Percentiles rank a stretch among this genome's conserved stretches.
phyloP scores from a whole-genome alignment of 2,797 vertebrate genomes.

The Chrosomus eos region DNA sequence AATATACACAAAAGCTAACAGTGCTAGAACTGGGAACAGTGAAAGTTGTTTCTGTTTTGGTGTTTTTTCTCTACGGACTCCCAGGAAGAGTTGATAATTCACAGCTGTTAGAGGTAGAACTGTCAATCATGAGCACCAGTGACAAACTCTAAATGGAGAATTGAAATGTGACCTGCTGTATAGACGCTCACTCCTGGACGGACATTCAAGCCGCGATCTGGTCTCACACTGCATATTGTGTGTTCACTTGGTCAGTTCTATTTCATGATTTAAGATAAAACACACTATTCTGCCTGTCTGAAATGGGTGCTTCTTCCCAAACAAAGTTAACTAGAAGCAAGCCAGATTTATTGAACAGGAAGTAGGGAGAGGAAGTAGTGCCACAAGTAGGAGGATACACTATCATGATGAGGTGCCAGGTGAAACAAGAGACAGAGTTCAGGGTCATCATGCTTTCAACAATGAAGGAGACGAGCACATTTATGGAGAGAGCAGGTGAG shows the following conservation, averaged over 20 bases:
- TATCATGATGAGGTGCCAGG: not conserved
- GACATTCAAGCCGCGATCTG: not conserved
- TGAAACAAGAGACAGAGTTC: not conserved
- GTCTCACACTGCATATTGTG: not conserved
- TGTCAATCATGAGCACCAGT: not conserved
- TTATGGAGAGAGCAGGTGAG: not conserved
- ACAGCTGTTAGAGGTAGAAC: not conserved
- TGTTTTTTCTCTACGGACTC: not conserved
- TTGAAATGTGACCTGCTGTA: not conserved
- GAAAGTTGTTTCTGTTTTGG: constrained; percentile 3
- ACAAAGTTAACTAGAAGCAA: not conserved
- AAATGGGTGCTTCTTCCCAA: not conserved
- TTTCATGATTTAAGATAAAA: not conserved
- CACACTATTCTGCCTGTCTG: not conserved
- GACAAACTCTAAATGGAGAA: constrained; percentile 11
- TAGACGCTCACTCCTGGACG: not conserved
- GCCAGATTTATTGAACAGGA: not conserved
- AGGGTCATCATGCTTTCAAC: not conserved
- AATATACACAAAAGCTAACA: constrained; percentile 6
- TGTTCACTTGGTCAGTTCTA: not conserved
- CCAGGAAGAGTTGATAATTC: not conserved
- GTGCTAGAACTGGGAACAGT: not conserved
- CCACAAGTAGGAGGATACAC: not conserved
- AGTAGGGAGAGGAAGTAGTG: constrained; percentile 1
- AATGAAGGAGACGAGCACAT: not conserved